Base-by-base conservation (phyloP, 2,888 invertebrate genomes). In the Pachymerium ferrugineum region DNA sequence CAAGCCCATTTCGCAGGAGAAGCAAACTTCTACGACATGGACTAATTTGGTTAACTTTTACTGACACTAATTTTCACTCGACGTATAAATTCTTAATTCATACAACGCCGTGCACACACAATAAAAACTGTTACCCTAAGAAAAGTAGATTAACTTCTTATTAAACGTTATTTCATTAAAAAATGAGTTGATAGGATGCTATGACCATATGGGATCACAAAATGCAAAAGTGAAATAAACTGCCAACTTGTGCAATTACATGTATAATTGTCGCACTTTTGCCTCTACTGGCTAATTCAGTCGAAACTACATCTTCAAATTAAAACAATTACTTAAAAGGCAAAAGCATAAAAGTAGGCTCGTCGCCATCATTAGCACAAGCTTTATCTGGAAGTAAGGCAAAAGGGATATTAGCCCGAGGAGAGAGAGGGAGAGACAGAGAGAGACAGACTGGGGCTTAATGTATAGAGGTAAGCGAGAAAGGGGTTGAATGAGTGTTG, bases 311-410 rank as follows among this genome's bases (percentile, higher is more conserved):
- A 62, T 28, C 28, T 62, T 62, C 25, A 62, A 62, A 62, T 62
- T 62, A 62, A 62, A 62, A 62, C 62, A 62, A 62, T 62, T 62
- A 62, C 62, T 62, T 62, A 62, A 62, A 62, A 62, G 62, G 62
- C 62, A 62, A 62, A 62, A 62, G 62, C 62, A 62, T 62, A 62
- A 62, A 62, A 62, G 62, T 62, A 62, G 62, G 62, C 62, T 62
- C 62, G 62, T 62, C 62, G 62, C 62, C 62, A 62, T 62, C 62
- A 62, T 62, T 62, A 62, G 62, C 62, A 62, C 12, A 25, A n/a
- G 62, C 62, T 62, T 62, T 62, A 62, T 62, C 62, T 62, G 62
- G 25, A 62, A 62, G 12, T 62, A 62, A 62, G 62, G 62, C 62
- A 62, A 62, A 62, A 25, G 62, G 62, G 62, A 62, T 62, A 62